Conservation (phyloP, 2,888 invertebrate genomes). For the Teinopalpus imperialis region DNA sequence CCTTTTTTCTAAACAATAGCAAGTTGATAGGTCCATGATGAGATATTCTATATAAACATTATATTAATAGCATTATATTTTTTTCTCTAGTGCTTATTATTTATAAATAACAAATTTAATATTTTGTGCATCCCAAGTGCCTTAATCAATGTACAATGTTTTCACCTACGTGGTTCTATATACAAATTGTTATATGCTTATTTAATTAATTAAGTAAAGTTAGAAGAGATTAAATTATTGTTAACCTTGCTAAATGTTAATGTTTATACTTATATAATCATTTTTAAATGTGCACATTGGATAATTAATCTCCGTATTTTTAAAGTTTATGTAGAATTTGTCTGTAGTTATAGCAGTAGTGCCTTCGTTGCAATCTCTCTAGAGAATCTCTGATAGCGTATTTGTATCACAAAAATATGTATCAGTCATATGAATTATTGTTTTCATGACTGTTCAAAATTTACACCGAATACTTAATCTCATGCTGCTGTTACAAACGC, state of each 20-base stretch:
- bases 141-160: constrained; percentile 77
- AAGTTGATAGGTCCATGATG: constrained; percentile 33
- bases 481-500: constrained; percentile 23
- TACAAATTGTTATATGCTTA: constrained; percentile 72
- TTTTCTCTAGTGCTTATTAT: constrained; percentile 71
- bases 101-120: constrained; percentile 62
- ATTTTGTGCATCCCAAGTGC: constrained; percentile 75
- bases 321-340: constrained; percentile 48
- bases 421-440: constrained; percentile 22
- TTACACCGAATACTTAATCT: constrained; percentile 8
- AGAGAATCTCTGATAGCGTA: constrained; percentile 60
- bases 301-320: constrained; percentile 34
- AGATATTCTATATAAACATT: constrained; percentile 42
- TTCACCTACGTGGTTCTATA: constrained; percentile 67
- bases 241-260: constrained; percentile 79
- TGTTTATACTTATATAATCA: constrained; percentile 53
- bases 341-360: constrained; percentile 36
- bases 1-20: constrained; percentile 39
- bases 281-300: constrained; percentile 35
- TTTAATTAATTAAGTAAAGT: constrained; percentile 66
- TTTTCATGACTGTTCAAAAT: constrained; percentile 8
- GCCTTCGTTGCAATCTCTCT: constrained; percentile 65
- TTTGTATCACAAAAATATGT: constrained; percentile 35
- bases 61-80: constrained; percentile 64
- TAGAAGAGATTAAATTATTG: constrained; percentile 81